Conservation (phyloP, 2,113 vertebrate species). For the Phyllostomus discolor region DNA sequence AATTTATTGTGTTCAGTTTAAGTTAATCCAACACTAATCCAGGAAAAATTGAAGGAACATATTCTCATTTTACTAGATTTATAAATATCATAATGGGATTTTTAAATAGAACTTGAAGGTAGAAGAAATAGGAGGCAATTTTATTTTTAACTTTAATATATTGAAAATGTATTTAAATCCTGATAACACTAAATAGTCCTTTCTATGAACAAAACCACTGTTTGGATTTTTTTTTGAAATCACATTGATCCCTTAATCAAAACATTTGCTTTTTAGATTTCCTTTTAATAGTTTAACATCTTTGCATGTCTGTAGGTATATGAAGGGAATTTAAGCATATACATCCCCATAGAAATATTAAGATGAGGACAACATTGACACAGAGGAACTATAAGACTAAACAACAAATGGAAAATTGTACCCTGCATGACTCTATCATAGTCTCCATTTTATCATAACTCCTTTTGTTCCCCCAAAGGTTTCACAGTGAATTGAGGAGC, state of each 20-base stretch:
- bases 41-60: neutral
- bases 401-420: neutral
- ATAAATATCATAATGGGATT: neutral
- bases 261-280: neutral
- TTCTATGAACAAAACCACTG: neutral
- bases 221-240: neutral
- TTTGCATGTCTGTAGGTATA: neutral
- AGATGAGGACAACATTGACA: neutral
- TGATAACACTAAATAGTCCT: neutral
- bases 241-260: neutral
- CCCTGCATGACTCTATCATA: rapidly evolving
- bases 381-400: neutral
- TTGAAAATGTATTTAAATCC: constrained; percentile 16
- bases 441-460: neutral
- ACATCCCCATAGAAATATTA: neutral
- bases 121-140: neutral
- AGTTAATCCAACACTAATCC: neutral
- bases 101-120: neutral
- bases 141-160: neutral
- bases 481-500: neutral
- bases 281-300: neutral
- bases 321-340: neutral
- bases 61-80: neutral
- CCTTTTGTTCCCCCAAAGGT: neutral
- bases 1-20: neutral